Evolutionary conservation across 2,113 vertebrate species (phyloP), one percentile per base, ranked within the genome.

Genomic region (Hyperopisus bebe): DNA sequence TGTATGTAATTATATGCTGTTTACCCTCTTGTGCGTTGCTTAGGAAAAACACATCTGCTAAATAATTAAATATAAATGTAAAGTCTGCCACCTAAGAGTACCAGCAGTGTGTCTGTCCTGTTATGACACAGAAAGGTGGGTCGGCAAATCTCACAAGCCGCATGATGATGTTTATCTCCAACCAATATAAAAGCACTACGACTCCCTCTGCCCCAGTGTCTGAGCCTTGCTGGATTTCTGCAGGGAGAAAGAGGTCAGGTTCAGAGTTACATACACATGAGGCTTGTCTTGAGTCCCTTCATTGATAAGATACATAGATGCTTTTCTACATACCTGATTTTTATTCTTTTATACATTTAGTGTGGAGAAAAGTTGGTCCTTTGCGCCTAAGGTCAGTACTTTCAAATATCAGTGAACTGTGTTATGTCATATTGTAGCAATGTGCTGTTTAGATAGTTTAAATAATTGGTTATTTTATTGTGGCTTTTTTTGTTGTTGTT

Each of bases 161-260:
- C 88, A 94, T 96, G 94, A 92, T 95, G 90, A 94, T 94, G 88
- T 90, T 90, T 8, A 96, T 96, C 90, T 95, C 94, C 1, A 95
- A 91, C 70, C 94, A 89, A 90, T 95, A 96, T 24, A 89, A 93
- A 50, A 89, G 7, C 7, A 91, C 74, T 4, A 91, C 80, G 39
- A 90, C 85, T 53, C 13, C 66, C 3, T 1, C 31, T 51, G 46
- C 46, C 58, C 44, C 31, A 10, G 3, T 10, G 21, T 15, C 88
- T 55, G 47, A 27, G 48, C 27, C 89, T 42, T 85, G 0, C 80
- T 88, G 82, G 46, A 89, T 66, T 42, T 88, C 80, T 89, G 47
- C 91, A n/a, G 31, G n/a, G 55, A 35, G 31, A 5, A 55, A 10
- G 27, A 83, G 74, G 88, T 89, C 27, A 80, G 4, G 24, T 24